Conservation (phyloP, 2,888 invertebrate species). For the Cerceris ruficornis region DNA sequence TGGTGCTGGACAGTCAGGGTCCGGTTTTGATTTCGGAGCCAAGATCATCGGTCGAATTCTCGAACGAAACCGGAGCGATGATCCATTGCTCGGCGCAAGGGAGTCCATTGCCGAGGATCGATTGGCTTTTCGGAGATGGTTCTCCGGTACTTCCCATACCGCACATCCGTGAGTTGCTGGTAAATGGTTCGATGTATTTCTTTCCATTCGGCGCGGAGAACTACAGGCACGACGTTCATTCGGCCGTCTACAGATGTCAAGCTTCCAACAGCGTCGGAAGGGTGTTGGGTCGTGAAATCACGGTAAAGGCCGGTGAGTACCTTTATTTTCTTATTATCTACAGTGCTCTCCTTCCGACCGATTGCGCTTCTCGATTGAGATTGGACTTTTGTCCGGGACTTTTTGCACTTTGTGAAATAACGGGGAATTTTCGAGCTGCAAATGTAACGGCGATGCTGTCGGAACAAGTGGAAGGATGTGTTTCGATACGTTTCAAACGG, state of each 20-base stretch:
- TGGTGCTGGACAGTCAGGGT: conserved; percentile 84
- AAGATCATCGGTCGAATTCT: conserved; percentile 88
- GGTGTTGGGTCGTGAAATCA: conserved; percentile 92
- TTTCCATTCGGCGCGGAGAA: conserved; percentile 91
- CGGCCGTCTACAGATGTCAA: conserved; percentile 89
- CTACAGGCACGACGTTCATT: conserved; percentile 93
- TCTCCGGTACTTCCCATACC: conserved; percentile 85
- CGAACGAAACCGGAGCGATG: conserved; percentile 89
- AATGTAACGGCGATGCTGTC: too few relatives aligned
- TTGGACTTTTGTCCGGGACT: not conserved
- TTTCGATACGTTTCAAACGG: too few relatives aligned
- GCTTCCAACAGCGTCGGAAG: conserved; percentile 87
- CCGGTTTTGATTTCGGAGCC: conserved; percentile 91
- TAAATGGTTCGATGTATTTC: conserved; percentile 94
- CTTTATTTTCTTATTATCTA: conserved; percentile 40
- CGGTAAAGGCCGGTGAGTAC: conserved; percentile 92
- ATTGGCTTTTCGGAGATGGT: conserved; percentile 90
- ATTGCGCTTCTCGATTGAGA: conserved; percentile 27
- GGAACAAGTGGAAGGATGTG: not conserved
- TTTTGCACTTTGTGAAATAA: not conserved
- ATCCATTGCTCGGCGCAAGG: conserved; percentile 91
- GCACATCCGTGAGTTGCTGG: conserved; percentile 88
- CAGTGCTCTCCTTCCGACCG: conserved; percentile 47
- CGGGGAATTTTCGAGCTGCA: too few relatives aligned
- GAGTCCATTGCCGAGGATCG: conserved; percentile 88